Conservation (phyloP, 2,113 vertebrate species). For the Amblyornis subalaris region DNA sequence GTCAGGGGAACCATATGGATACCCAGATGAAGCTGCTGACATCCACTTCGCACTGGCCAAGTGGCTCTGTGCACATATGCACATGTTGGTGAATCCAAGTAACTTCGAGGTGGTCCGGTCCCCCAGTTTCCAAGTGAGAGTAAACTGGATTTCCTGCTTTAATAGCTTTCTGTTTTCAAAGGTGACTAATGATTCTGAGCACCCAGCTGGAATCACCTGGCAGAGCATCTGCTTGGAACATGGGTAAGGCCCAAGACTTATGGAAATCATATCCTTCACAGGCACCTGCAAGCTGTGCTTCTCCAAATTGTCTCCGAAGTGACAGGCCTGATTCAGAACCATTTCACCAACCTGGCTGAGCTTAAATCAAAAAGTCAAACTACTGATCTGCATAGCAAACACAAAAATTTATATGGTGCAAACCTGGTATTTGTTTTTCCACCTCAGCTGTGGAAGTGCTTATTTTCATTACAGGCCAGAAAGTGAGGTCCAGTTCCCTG, state of each 20-base stretch:
- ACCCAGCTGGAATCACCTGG: neutral
- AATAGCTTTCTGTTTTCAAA: neutral
- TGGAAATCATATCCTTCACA: neutral
- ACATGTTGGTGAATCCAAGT: accelerated
- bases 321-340: neutral
- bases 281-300: neutral
- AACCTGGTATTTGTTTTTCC: neutral
- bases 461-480: neutral
- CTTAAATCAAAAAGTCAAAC: neutral
- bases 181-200: neutral
- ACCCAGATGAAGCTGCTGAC: neutral
- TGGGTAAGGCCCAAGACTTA: neutral
- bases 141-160: neutral
- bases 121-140: neutral
- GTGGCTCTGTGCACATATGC: neutral
- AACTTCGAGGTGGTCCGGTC: neutral
- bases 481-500: neutral
- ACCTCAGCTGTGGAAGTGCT: neutral
- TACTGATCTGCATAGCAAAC: neutral
- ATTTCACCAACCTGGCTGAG: neutral
- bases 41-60: neutral
- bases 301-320: neutral
- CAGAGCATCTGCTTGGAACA: neutral
- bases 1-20: accelerated
- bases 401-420: neutral